Base-by-base conservation (phyloP, 2,113 vertebrate genomes). In the Sceloporus tristichus region DNA sequence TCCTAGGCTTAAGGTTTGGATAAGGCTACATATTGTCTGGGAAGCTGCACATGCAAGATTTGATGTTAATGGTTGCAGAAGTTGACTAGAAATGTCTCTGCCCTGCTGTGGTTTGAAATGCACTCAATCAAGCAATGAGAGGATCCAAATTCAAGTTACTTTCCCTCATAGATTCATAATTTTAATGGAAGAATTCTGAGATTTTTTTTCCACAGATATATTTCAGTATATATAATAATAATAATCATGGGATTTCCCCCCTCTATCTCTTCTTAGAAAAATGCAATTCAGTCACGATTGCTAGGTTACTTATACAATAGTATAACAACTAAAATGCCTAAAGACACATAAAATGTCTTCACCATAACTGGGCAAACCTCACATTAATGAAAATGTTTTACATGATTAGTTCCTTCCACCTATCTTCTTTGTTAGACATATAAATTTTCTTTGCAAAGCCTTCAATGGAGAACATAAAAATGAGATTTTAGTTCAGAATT, bases 401-500 rank as follows among this genome's bases (percentile, higher is more conserved):
- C 18, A 62, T 62, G 59, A 62, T 62, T 62, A 62, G 59, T 62
- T 62, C 59, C 59, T 18, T 62, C 59, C 59, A 62, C 18, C 11
- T 62, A 62, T 62, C 59, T 62, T 3, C 59, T 62, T 62, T 62
- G 4, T 62, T 62, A 62, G 18, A 14, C 14, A 16, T 18, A 14
- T 18, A 62, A 14, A 14, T 62, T 62, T 62, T 62, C 59, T 62
- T 62, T 77, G 66, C 66, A 68, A 68, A 68, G 19, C 0, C 21
- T 77, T 29, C 25, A 77, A 6, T 54, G 42, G 88, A 56, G 5
- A 14, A 84, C 62, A 34, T 18, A 82, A 73, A 91, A 76, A 23
- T 29, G 38, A 79, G 92, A 87, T 94, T 91, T 92, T 87, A 94
- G 10, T 34, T 92, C 87, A 91, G 90, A 86, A 90, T 91, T 90